Conservation (phyloP, 2,888 invertebrate species). For the Tenthredo scrophulariae region DNA sequence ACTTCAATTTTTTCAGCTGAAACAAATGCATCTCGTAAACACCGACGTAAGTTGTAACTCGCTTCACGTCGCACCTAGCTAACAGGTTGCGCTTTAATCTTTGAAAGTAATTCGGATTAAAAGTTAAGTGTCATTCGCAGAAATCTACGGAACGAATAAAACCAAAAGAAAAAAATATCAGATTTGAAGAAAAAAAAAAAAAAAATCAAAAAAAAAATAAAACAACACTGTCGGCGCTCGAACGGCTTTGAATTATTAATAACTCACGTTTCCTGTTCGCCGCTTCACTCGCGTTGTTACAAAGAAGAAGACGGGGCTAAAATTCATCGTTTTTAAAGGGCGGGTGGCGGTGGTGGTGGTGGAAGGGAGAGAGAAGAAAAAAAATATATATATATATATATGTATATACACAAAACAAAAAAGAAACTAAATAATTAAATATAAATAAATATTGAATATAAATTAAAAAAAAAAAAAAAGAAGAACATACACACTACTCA, state of each 20-base stretch:
- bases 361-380: not conserved
- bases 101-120: not conserved
- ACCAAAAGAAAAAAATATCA: not conserved
- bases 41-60: conserved; percentile 10
- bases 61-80: conserved; percentile 6
- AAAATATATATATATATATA: too few species aligned
- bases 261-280: conserved; percentile 48
- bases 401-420: not conserved
- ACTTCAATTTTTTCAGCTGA: not conserved
- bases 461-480: not conserved
- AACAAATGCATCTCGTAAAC: not conserved
- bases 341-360: not conserved
- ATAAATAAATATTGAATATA: not conserved
- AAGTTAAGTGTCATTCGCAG: not conserved
- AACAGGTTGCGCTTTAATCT: conserved; percentile 18
- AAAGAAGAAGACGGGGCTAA: not conserved
- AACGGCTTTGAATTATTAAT: conserved; percentile 52
- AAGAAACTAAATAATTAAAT: not conserved
- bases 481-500: conserved; percentile 6
- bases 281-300: not conserved
- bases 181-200: not conserved
- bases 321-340: not conserved
- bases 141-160: not conserved
- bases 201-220: not conserved
- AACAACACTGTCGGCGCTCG: conserved; percentile 8